A percentile compares a stretch with the other conserved stretches of the same genome.
Evolutionary conservation across 1,140 invertebrate genomes (phyloP).

Genomic region (Arctopsyche grandis): DNA sequence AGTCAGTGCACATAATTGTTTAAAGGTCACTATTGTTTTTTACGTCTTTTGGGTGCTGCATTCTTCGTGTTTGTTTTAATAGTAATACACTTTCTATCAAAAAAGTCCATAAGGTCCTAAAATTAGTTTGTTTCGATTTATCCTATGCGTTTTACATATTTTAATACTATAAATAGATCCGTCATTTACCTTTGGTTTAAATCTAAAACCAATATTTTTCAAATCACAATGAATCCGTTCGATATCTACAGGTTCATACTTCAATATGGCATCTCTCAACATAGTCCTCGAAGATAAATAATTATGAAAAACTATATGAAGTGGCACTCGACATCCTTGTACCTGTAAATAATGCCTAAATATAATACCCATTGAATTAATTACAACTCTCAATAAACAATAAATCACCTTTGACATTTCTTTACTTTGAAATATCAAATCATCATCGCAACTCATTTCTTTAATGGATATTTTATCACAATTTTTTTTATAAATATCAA

Average conservation of each 20-base stretch:
- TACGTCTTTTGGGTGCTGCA: not conserved
- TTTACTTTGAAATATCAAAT: conserved; percentile 64
- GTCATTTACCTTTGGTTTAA: conserved; percentile 66
- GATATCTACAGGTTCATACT: conserved; percentile 69
- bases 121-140: conserved; percentile 55
- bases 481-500: conserved; percentile 44
- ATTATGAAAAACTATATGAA: conserved; percentile 70
- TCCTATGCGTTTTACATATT: not conserved
- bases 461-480: conserved; percentile 55
- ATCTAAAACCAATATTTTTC: conserved; percentile 64
- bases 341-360: conserved; percentile 58
- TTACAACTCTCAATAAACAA: too few species aligned
- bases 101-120: conserved; percentile 67
- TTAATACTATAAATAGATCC: not conserved
- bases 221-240: conserved; percentile 66
- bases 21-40: not conserved
- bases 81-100: conserved; percentile 69
- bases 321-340: conserved; percentile 63
- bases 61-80: conserved; percentile 64
- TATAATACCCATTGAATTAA: conserved; percentile 4
- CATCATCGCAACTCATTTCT: conserved; percentile 57
- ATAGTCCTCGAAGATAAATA: conserved; percentile 63
- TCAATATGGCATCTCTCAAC: conserved; percentile 65
- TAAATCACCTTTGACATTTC: conserved; percentile 63
- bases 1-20: not conserved